Evolutionary conservation across 2,888 invertebrate genomes (phyloP).

Genomic region (Anagyrus pseudococci): DNA sequence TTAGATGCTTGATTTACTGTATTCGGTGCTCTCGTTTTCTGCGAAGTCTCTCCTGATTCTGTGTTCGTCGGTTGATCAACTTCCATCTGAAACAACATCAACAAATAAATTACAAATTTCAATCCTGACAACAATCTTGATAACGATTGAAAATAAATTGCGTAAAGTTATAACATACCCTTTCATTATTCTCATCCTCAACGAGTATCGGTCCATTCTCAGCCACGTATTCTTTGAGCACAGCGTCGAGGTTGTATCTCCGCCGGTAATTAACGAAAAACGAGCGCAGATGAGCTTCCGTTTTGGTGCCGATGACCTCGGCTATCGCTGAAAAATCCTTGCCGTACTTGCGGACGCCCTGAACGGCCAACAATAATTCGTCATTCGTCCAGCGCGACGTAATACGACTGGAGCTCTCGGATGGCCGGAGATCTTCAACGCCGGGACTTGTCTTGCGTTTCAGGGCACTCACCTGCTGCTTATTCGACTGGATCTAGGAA

Average conservation of each 20-base stretch:
- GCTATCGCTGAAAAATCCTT: conserved; percentile 94
- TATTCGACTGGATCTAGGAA: conserved; percentile 89
- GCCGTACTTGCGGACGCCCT: conserved; percentile 84
- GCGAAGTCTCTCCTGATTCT: conserved; percentile 56
- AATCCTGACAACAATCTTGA: not conserved
- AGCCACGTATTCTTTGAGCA: conserved; percentile 84
- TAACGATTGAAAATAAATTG: too few relatives aligned
- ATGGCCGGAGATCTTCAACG: conserved; percentile 71
- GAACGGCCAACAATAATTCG: conserved; percentile 88
- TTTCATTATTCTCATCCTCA: conserved; percentile 62
- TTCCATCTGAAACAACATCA: too few relatives aligned
- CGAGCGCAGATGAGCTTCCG: conserved; percentile 88
- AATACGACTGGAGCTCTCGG: conserved; percentile 73
- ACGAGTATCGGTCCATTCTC: conserved; percentile 69
- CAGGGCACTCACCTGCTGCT: conserved; percentile 87
- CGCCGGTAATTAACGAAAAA: conserved; percentile 92
- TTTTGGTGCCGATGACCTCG: conserved; percentile 93
- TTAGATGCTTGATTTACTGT: conserved; percentile 51
- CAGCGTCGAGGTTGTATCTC: conserved; percentile 85
- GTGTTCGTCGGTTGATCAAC: conserved; percentile 53
- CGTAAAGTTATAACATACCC: conserved; percentile 46
- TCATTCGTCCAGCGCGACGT: conserved; percentile 93
- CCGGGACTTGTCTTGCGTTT: conserved; percentile 76
- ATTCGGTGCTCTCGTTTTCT: conserved; percentile 52
- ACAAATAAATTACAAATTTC: not conserved